Conservation (phyloP, 2,888 invertebrate species). For the Spilosoma lubricipeda region DNA sequence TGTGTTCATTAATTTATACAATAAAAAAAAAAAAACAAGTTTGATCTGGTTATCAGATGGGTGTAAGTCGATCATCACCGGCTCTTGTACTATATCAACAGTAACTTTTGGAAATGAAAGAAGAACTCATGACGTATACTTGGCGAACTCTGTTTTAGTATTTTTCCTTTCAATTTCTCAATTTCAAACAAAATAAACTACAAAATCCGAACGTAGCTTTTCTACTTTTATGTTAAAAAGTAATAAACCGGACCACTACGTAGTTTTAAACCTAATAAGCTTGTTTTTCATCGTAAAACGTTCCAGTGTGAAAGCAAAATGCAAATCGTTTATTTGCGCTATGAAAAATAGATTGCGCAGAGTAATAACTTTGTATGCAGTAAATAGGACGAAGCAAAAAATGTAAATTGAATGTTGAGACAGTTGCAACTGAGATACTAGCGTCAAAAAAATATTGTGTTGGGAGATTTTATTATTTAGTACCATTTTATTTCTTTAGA, state of each 20-base stretch:
- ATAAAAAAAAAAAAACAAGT: no score
- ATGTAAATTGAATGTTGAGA: constrained; percentile 46
- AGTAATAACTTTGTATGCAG: constrained; percentile 45
- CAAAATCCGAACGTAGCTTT: neutral
- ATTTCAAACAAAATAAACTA: neutral
- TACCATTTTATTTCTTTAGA: neutral
- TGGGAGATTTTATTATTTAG: neutral
- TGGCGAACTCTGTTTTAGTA: no score
- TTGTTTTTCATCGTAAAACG: constrained; percentile 38
- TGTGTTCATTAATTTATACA: no score
- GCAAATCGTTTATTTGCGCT: constrained; percentile 41
- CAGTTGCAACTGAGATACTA: constrained; percentile 33
- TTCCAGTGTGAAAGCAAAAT: constrained; percentile 41
- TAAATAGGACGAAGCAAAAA: constrained; percentile 33
- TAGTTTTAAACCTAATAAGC: constrained; percentile 26
- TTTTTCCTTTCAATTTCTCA: no score
- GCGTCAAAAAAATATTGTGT: neutral
- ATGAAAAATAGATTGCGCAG: constrained; percentile 50
- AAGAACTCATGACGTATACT: no score
- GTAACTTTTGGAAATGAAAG: no score
- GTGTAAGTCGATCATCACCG: no score
- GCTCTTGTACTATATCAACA: no score
- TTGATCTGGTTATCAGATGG: no score
- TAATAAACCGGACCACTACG: constrained; percentile 28
- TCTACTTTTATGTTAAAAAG: constrained; percentile 12